A percentile compares a stretch with the other conserved stretches of the same genome.
Conservation (phyloP, 1,140 invertebrate genomes). For the Paraescarpia echinospica region DNA sequence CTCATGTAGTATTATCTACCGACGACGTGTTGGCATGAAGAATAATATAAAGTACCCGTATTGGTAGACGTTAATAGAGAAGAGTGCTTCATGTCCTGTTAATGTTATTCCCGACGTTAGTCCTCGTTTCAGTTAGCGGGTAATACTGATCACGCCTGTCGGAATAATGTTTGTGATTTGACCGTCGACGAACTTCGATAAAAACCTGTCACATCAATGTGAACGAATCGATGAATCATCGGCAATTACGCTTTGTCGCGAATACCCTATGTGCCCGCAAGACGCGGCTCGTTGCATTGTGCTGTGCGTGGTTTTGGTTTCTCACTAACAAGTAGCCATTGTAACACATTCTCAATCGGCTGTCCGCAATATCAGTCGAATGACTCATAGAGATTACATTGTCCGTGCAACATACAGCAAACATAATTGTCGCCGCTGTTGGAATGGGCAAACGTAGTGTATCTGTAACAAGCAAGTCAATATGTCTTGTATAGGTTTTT, state of each 20-base stretch:
- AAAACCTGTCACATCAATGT: not conserved
- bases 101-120: not conserved
- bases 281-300: too few species aligned
- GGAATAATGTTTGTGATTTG: not conserved
- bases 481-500: too few species aligned
- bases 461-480: not conserved
- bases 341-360: not conserved
- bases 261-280: not conserved
- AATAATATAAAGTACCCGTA: too few species aligned
- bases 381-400: not conserved
- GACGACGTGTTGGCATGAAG: too few species aligned
- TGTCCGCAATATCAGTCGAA: not conserved
- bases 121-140: not conserved
- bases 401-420: not conserved
- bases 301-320: too few species aligned
- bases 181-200: not conserved
- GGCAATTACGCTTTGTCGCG: not conserved
- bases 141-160: not conserved
- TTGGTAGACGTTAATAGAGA: too few species aligned
- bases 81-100: too few species aligned
- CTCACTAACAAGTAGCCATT: not conserved
- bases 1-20: too few species aligned
- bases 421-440: not conserved
- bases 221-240: not conserved
- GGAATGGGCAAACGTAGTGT: not conserved